Base-by-base conservation (phyloP, 2,113 vertebrate genomes). In the Canis aureus region DNA sequence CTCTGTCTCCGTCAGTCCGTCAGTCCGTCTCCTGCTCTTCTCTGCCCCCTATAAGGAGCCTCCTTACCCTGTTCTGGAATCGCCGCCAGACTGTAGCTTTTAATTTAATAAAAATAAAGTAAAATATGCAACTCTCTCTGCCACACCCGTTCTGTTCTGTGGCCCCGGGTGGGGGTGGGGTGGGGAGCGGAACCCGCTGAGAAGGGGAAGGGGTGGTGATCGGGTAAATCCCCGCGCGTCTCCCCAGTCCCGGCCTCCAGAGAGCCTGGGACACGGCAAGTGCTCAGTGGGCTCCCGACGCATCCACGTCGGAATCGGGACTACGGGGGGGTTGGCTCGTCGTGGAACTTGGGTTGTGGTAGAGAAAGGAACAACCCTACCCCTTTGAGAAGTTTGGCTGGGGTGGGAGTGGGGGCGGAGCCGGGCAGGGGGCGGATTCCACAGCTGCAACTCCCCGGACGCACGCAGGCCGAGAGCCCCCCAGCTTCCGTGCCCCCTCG, bases 31-130 rank as follows among this genome's bases (percentile, higher is more conserved):
- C 71, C 92, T 1, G 71, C 92, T 96, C 92, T 97, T 95, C 95
- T 94, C 96, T 92, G 71, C 85, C 95, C 96, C 91, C 95, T 96
- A 59, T 90, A 97, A 94, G 94, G 96, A 98, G 93, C 97, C 97
- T 98, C 95, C 89, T 95, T 82, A 90, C 76, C 95, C 92, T 92
- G 82, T 97, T 97, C 98, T 98, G 97, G 97, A 98, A 96, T 95
- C 71, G 60, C 95, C 49, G 81, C 97, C 98, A 97, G 97, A 98
- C 81, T 97, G 97, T 98, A 98, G 97, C 98, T 98, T 98, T 98
- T 98, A 97, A 98, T 97, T 98, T 98, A 98, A 98, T 97, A 98
- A 98, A 98, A 98, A 98, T 97, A 98, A 98, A 98, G 96, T 97
- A 97, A 98, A 98, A 97, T 97, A 98, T 97, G 97, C 97, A 97